A percentile compares a stretch with the other conserved stretches of the same genome.
phyloP scores from a whole-genome alignment of 2,797 vertebrate genomes.

The Clarias laeviceps region DNA sequence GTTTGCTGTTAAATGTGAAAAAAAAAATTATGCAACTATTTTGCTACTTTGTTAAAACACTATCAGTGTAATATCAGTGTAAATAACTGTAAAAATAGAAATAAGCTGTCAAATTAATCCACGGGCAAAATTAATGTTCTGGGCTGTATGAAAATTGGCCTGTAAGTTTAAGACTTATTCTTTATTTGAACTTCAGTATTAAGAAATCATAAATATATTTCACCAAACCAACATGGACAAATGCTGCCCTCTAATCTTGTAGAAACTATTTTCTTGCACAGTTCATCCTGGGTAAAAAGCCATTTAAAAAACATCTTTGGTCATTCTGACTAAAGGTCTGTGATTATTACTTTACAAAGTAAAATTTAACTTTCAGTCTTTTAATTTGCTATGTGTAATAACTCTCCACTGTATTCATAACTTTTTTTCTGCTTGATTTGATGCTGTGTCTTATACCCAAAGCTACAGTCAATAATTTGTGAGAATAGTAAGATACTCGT shows the following conservation, averaged over 20 bases:
- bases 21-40: too few species aligned
- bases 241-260: not conserved
- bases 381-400: not conserved
- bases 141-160: too few species aligned
- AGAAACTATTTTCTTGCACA: not conserved
- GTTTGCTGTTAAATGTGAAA: too few species aligned
- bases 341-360: not conserved
- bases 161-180: too few species aligned
- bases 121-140: too few species aligned
- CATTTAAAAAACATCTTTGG: not conserved
- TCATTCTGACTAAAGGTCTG: not conserved
- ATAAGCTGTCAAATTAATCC: too few species aligned
- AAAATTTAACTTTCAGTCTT: not conserved
- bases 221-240: not conserved
- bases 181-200: not conserved
- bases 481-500: not conserved
- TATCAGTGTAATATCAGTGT: too few species aligned
- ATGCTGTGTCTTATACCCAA: not conserved
- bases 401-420: not conserved
- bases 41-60: too few species aligned
- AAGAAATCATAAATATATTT: not conserved
- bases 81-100: too few species aligned
- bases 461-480: not conserved
- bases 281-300: not conserved
- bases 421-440: not conserved